Conservation (phyloP, 1,140 invertebrate species). For the Mamestra configurata region DNA sequence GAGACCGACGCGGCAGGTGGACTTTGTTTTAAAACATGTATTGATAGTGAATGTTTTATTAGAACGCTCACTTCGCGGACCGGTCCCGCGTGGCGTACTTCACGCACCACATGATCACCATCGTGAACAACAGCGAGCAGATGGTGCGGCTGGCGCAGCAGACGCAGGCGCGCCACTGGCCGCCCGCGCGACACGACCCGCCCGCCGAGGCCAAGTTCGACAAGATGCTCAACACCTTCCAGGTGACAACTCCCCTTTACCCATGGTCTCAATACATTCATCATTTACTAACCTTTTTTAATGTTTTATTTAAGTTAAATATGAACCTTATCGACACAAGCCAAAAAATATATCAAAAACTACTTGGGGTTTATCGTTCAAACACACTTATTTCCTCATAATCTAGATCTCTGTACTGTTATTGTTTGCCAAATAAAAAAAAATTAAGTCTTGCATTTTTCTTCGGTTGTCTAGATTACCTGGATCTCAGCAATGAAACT, state of each 20-base stretch:
- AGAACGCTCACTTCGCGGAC: constrained; percentile 91
- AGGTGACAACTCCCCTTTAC: constrained; percentile 63
- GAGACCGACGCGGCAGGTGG: too few relatives aligned
- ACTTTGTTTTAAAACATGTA: neutral
- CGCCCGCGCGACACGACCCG: constrained; percentile 88
- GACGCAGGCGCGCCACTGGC: constrained; percentile 92
- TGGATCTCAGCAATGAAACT: neutral
- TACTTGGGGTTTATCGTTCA: too few relatives aligned
- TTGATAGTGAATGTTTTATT: constrained; percentile 6
- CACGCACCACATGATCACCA: constrained; percentile 97
- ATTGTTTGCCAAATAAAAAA: too few relatives aligned
- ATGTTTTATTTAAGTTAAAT: too few relatives aligned
- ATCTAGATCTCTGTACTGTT: too few relatives aligned
- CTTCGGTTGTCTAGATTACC: neutral
- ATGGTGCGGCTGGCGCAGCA: constrained; percentile 96
- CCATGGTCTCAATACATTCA: neutral
- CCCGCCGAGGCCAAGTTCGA: constrained; percentile 91
- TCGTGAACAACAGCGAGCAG: constrained; percentile 97
- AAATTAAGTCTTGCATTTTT: too few relatives aligned
- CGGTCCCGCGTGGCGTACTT: constrained; percentile 93
- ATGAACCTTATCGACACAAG: too few relatives aligned
- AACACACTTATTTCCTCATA: neutral
- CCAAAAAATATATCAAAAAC: too few relatives aligned
- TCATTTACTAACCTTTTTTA: neutral
- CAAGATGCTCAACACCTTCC: constrained; percentile 90